Evolutionary conservation across 2,888 invertebrate genomes (phyloP).

Genomic region (Beris morrisii): DNA sequence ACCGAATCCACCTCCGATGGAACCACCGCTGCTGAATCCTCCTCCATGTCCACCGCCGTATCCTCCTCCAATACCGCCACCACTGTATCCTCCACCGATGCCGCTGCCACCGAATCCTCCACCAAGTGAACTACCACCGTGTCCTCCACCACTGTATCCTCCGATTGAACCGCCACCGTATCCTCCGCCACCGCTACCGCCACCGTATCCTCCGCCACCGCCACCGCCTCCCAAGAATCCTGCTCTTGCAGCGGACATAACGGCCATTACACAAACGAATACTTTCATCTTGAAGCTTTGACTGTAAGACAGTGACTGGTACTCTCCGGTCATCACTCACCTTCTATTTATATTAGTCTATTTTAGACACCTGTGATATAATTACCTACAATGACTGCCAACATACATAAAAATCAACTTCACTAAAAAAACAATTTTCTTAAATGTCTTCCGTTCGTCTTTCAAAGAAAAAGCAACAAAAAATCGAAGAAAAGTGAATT

Average conservation of each 20-base stretch:
- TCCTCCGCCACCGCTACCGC: slow-evolving; percentile 2
- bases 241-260: slow-evolving; percentile 7
- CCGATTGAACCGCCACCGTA: slow-evolving; percentile 10
- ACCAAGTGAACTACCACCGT: background rate
- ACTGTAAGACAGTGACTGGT: slow-evolving; percentile 19
- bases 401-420: too few relatives aligned
- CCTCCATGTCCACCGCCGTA: slow-evolving; percentile 25
- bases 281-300: slow-evolving; percentile 21
- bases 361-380: too few relatives aligned
- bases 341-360: too few relatives aligned
- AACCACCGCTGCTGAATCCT: background rate
- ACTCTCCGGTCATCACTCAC: background rate
- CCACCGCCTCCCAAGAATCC: slow-evolving; percentile 19
- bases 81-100: slow-evolving; percentile 11
- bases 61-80: slow-evolving; percentile 1
- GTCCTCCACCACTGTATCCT: background rate
- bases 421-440: too few relatives aligned
- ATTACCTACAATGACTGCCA: too few relatives aligned
- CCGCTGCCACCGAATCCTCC: background rate
- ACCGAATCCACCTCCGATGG: background rate
- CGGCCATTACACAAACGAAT: slow-evolving; percentile 15
- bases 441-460: too few relatives aligned
- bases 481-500: too few relatives aligned
- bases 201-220: slow-evolving; percentile 9
- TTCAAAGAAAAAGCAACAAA: too few relatives aligned